Evolutionary conservation across 2,797 vertebrate species (phyloP).

Genomic region (Acanthornis magna): DNA sequence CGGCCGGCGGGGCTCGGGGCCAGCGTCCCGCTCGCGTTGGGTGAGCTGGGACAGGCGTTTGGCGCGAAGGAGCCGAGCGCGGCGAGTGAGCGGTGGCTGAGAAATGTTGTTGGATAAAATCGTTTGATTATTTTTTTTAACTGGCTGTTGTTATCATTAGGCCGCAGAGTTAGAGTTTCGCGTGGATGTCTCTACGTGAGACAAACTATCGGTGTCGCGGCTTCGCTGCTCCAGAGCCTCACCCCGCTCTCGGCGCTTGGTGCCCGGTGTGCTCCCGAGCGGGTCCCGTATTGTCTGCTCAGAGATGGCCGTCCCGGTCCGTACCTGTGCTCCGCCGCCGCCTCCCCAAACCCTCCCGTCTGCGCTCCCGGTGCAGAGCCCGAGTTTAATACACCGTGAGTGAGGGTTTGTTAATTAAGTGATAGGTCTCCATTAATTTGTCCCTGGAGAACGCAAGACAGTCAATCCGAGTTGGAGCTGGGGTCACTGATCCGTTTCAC

Average conservation of each 20-base stretch:
- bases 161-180: background rate
- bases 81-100: background rate
- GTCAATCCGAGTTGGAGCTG: constrained; percentile 80
- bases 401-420: constrained; percentile 88
- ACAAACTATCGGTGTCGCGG: background rate
- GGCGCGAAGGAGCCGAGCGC: background rate
- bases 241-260: background rate
- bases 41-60: background rate
- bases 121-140: background rate
- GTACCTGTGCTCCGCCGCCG: background rate
- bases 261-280: background rate
- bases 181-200: background rate
- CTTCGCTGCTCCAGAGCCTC: background rate
- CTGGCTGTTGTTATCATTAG: background rate
- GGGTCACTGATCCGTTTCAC: constrained; percentile 77
- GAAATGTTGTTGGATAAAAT: background rate
- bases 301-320: background rate
- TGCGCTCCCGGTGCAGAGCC: background rate
- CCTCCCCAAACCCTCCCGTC: background rate
- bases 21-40: background rate
- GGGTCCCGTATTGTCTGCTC: background rate
- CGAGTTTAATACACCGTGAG: constrained; percentile 61
- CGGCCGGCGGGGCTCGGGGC: background rate
- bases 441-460: constrained; percentile 82
- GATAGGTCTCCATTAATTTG: constrained; percentile 87